Evolutionary conservation across 2,888 invertebrate genomes (phyloP).

Genomic region (Chalcis sispes): DNA sequence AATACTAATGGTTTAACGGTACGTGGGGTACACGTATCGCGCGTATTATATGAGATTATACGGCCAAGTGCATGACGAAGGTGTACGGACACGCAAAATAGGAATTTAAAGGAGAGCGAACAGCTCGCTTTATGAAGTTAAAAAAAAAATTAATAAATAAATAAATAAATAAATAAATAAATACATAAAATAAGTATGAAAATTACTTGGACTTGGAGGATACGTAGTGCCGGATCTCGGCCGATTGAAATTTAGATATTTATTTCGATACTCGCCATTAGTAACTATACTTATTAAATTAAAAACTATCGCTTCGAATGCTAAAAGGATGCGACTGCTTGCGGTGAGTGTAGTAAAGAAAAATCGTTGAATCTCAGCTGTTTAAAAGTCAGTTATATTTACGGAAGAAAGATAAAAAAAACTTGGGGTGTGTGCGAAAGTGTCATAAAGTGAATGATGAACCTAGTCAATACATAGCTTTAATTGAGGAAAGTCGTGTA

Average conservation of each 20-base stretch:
- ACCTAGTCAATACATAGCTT: conserved; percentile 76
- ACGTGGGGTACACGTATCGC: neutral
- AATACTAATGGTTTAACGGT: conserved; percentile 27
- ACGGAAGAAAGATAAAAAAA: conserved; percentile 1
- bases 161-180: conserved; percentile 5
- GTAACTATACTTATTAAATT: conserved; percentile 50
- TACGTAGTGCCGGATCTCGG: conserved; percentile 2
- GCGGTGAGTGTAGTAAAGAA: conserved; percentile 9
- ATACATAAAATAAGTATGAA: neutral
- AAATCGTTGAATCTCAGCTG: conserved; percentile 32
- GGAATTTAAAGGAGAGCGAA: neutral
- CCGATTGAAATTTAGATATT: conserved; percentile 48
- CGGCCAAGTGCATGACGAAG: neutral
- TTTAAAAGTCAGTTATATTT: neutral
- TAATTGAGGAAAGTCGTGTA: conserved; percentile 57
- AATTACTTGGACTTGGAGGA: conserved; percentile 9
- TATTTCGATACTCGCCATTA: conserved; percentile 55
- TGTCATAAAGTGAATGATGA: conserved; percentile 66
- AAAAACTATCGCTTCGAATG: conserved; percentile 50
- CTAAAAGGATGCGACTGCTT: conserved; percentile 33
- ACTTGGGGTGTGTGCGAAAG: conserved; percentile 16
- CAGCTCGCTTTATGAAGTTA: conserved; percentile 13
- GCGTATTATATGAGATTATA: conserved; percentile 5
- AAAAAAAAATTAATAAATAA: neutral
- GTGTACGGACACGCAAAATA: neutral